Evolutionary conservation across 1,140 invertebrate genomes (phyloP), one percentile per base, ranked within the genome.

Genomic region (Drusus annulatus): DNA sequence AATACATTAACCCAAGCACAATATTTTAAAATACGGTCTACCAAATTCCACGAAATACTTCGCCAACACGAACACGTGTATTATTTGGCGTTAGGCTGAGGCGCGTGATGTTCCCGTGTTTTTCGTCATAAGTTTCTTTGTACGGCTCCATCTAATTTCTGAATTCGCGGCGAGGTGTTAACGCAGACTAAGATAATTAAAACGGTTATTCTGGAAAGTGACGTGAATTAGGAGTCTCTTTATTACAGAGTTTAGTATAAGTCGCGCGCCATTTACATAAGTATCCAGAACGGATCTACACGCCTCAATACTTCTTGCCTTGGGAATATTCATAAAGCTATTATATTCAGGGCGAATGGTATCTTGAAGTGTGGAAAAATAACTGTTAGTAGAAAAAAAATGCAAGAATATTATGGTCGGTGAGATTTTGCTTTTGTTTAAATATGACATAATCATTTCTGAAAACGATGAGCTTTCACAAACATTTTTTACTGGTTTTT

Each of bases 221-320:
- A 65, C 19, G 71, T 75, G 54, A 56, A 76, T 65, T 65, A 76
- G 21, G 51, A 28, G 62, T 62, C 62, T 76, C 58, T 68, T 54
- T 78, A 78, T 68, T 56, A 65, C 45, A 19, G 45, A 54, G 76
- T 54, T 65, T 56, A 54, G 60, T 36, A 54, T 52, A 52, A 79
- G 78, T 78, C 77, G 71, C 73, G 71, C 19, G 75, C 28, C 50
- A 83, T 83, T 83, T 80, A 76, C 81, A 83, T 83, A 83, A 83
- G 75, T 83, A 83, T 83, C 79, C 60, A 54, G 45, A 8, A 58
- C 23, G 51, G 69, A 83, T 83, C 75, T 82, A 54, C 78, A 65
- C 51, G 75, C 81, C 51, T 78, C 79, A 76, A 80, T 80, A 78
- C 69, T 76, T 25, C 21, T 10, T n/a, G 45, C 74, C 69, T 82